Percentiles rank a stretch among this genome's conserved stretches.
Evolutionary conservation across 1,140 invertebrate species (phyloP).

Genomic region (Ceratosolen solmsi): DNA sequence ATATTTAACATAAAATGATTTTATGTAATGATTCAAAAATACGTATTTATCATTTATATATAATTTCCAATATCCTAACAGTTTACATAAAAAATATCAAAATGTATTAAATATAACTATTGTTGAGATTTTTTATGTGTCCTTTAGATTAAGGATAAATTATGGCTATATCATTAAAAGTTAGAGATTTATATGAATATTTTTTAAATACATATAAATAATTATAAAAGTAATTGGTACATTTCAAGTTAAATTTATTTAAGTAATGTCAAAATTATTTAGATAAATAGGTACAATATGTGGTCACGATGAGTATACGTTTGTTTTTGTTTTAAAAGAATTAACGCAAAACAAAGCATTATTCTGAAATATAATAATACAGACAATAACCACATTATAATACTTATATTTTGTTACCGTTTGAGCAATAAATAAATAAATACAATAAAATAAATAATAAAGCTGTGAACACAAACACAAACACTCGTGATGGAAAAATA

Average conservation of each 20-base stretch:
- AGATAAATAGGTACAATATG: slow-evolving; percentile 8
- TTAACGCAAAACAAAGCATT: slow-evolving; percentile 17
- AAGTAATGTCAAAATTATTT: background rate
- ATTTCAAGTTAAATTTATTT: background rate
- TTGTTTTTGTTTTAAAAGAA: background rate
- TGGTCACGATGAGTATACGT: background rate
- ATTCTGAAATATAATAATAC: slow-evolving; percentile 12
- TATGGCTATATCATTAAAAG: background rate
- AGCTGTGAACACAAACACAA: slow-evolving; percentile 46
- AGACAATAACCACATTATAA: slow-evolving; percentile 32
- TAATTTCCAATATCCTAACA: too few relatives aligned
- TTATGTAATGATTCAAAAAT: too few relatives aligned
- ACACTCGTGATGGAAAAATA: slow-evolving; percentile 45
- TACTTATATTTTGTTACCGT: slow-evolving; percentile 12
- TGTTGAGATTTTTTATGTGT: too few relatives aligned
- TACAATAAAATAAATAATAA: slow-evolving; percentile 35
- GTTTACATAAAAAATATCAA: too few relatives aligned
- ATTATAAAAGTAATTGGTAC: background rate
- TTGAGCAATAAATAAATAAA: too few relatives aligned
- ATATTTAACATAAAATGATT: too few relatives aligned
- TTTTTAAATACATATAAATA: background rate
- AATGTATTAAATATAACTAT: too few relatives aligned
- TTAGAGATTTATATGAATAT: background rate
- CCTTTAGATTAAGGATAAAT: too few relatives aligned
- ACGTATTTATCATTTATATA: too few relatives aligned